A percentile compares a stretch with the other conserved stretches of the same genome.
Conservation (phyloP, 2,797 vertebrate genomes). For the Buphagus erythrorhynchus region DNA sequence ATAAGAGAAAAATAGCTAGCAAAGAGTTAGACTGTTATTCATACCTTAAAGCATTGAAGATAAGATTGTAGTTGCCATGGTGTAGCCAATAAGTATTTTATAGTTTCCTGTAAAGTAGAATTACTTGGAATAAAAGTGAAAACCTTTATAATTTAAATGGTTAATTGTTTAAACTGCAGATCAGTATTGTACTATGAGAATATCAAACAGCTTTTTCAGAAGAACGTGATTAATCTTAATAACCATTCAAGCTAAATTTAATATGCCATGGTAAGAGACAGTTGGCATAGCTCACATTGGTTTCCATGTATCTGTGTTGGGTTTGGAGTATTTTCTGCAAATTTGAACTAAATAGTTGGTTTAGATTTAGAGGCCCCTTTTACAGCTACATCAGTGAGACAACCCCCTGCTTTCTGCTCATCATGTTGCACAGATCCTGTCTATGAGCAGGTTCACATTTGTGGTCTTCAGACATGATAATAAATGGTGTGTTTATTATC, state of each 20-base stretch:
- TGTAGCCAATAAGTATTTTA: background rate
- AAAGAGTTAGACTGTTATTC: background rate
- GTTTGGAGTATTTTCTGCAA: background rate
- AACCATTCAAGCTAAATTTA: background rate
- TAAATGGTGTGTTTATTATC: background rate
- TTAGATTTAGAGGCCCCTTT: background rate
- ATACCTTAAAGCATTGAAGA: background rate
- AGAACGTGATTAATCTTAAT: background rate
- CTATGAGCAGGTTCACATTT: background rate
- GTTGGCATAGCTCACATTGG: background rate
- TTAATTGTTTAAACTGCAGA: background rate
- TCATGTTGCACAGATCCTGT: background rate
- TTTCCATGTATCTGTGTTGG: background rate
- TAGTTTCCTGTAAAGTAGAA: background rate
- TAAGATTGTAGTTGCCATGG: background rate
- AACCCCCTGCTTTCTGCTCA: background rate
- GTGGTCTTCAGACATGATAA: background rate
- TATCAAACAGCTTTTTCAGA: background rate
- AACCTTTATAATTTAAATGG: background rate
- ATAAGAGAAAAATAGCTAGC: background rate
- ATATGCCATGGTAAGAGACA: background rate
- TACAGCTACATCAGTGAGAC: background rate
- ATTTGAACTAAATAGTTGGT: background rate
- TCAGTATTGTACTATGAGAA: background rate
- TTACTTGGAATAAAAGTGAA: background rate